Evolutionary conservation across 2,888 invertebrate genomes (phyloP), one percentile per base, ranked within the genome.

Genomic region (Orthonychiurus folsomi): DNA sequence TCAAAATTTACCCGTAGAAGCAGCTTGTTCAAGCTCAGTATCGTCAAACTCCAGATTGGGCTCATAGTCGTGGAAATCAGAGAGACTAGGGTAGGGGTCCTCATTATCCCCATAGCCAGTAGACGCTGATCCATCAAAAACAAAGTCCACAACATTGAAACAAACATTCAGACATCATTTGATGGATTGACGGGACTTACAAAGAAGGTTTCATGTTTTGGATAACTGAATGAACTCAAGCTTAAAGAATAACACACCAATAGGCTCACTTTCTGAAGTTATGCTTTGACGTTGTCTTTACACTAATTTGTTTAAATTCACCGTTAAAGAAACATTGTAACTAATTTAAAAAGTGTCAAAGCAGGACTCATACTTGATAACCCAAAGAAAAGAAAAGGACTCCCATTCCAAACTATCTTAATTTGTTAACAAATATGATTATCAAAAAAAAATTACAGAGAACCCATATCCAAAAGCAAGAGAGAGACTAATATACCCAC

Each of bases 41-140:
- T 95, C 95, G 80, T 96, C 95, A 80, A 95, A 95, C 78, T 95
- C 94, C 76, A 95, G 81, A 79, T 92, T 89, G 18, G 94, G 94
- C 77, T 96, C 95, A 77, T 93, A 90, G 79, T 93, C 93, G 76
- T 92, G 91, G 76, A 86, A 87, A 79, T 92, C 93, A 48, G 92
- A 92, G 64, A 93, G 81, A 78, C 93, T 93, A 59, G 90, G 89
- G 77, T 88, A 86, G 9, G 86, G 83, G 75, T 91, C 92, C 68
- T 91, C 89, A 64, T 81, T 79, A 70, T 81, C 81, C 72, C 78
- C 76, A 67, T 78, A 73, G 66, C 76, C 65, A 61, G 73, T 20
- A n/a, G 60, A 24, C 25, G 27, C 73, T 73, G 68, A 56, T 64
- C 64, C 61, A 63, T 56, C 56, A 52, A 60, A 60, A 54, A 37